These are phyloP conservation scores for Meganola albula DNA, from an alignment of 2,888 invertebrate genomes.

Conservation along the genomic window DNA sequence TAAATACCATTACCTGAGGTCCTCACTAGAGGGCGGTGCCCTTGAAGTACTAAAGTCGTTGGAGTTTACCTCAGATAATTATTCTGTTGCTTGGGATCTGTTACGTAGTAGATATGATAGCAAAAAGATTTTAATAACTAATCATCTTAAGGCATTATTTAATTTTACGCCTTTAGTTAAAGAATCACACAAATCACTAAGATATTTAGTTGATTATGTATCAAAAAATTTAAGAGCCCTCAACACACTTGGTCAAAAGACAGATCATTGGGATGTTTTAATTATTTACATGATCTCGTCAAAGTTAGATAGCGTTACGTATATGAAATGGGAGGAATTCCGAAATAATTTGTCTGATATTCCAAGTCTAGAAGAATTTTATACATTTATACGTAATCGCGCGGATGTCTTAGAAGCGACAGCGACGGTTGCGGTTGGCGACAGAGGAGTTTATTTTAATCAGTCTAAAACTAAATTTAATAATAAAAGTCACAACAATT, in stretches of 20 bases:
- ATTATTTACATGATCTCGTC: too few relatives aligned
- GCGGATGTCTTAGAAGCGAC: too few relatives aligned
- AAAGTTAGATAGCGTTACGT: too few relatives aligned
- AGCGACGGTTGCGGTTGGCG: too few relatives aligned
- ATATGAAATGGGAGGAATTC: too few relatives aligned
- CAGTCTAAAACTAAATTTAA: too few relatives aligned
- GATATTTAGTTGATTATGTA: slow-evolving; percentile 5
- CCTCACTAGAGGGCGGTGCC: slow-evolving; percentile 16
- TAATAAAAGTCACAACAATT: too few relatives aligned
- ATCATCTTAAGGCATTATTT: slow-evolving; percentile 4
- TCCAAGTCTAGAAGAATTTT: too few relatives aligned
- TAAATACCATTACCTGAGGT: slow-evolving; percentile 23
- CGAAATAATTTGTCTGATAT: too few relatives aligned
- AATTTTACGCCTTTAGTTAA: not conserved
- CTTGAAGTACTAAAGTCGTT: slow-evolving; percentile 14
- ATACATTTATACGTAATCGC: too few relatives aligned
- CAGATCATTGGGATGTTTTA: slow-evolving; percentile 2
- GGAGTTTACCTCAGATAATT: slow-evolving; percentile 14
- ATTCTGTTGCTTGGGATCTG: slow-evolving; percentile 10
- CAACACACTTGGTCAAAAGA: slow-evolving; percentile 4
- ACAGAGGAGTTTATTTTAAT: too few relatives aligned
- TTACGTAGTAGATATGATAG: slow-evolving; percentile 7
- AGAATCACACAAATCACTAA: slow-evolving; percentile 3
- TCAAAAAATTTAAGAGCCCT: slow-evolving; percentile 6
- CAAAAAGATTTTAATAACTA: slow-evolving; percentile 5